A percentile compares a stretch with the other conserved stretches of the same genome.
Evolutionary conservation across 2,888 invertebrate species (phyloP).

Genomic region (Ochropleura plecta): DNA sequence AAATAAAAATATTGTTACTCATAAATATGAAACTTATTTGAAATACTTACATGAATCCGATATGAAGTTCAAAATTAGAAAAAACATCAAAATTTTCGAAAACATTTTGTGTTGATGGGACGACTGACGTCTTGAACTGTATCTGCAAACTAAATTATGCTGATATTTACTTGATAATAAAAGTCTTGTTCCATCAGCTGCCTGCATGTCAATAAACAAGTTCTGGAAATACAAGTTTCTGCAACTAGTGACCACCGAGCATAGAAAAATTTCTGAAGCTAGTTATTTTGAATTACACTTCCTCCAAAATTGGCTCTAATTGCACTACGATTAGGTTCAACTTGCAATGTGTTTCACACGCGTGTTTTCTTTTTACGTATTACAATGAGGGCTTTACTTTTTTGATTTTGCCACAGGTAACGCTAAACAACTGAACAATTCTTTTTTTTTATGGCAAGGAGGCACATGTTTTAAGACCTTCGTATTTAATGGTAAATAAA

Average conservation of each 20-base stretch:
- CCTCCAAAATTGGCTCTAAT: no score
- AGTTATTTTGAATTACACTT: no score
- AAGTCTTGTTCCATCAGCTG: constrained; percentile 6
- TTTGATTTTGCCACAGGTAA: no score
- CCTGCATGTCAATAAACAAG: background rate
- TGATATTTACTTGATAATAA: background rate
- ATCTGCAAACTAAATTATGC: background rate
- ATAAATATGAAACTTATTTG: background rate
- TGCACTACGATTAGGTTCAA: no score
- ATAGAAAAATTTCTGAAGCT: background rate
- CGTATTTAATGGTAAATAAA: no score
- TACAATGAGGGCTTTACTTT: no score
- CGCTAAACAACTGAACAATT: no score
- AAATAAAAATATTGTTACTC: no score
- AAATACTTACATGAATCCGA: constrained; percentile 50
- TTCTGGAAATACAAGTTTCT: background rate
- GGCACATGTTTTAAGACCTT: no score
- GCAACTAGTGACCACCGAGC: background rate
- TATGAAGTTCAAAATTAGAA: constrained; percentile 37
- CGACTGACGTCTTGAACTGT: background rate
- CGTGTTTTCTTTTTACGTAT: no score
- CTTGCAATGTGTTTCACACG: no score
- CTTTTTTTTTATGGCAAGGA: no score
- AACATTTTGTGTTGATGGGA: constrained; percentile 31
- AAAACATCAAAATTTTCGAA: constrained; percentile 30